Evolutionary conservation across 2,113 vertebrate genomes (phyloP).

Genomic region (Dromaius novaehollandiae): DNA sequence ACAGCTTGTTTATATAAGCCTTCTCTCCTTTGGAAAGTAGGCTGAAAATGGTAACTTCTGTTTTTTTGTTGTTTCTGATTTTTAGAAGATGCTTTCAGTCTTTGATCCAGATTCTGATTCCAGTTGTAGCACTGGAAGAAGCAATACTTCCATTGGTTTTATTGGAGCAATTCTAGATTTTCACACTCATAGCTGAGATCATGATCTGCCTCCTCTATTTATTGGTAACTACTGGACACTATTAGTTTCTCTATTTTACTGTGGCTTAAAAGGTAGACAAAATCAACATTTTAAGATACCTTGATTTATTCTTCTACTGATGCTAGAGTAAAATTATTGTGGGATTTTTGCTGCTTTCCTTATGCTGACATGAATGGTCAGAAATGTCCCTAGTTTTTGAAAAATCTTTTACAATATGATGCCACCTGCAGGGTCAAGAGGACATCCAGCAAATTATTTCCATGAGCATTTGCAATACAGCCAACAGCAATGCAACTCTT

Average conservation of each 20-base stretch:
- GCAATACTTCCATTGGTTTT: not conserved
- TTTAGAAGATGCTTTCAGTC: not conserved
- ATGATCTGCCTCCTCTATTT: not conserved
- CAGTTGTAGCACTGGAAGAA: not conserved
- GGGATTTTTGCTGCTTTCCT: not conserved
- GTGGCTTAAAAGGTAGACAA: not conserved
- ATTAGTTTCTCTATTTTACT: not conserved
- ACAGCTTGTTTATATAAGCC: not conserved
- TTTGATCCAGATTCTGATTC: not conserved
- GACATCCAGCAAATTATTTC: not conserved
- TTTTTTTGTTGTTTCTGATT: not conserved
- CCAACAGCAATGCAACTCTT: conserved; percentile 3
- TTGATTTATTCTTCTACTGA: not conserved
- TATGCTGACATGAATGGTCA: not conserved
- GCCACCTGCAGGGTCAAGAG: not conserved
- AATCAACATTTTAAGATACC: not conserved
- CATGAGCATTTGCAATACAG: not conserved
- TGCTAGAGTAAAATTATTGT: not conserved
- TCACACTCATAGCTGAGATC: not conserved
- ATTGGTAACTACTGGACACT: not conserved
- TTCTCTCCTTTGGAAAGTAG: not conserved
- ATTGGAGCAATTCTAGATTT: not conserved
- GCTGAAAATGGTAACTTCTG: not conserved
- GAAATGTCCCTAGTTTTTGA: not conserved
- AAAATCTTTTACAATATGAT: not conserved